phyloP scores from a whole-genome alignment of 2,888 invertebrate species.

The Perdita meconis region DNA sequence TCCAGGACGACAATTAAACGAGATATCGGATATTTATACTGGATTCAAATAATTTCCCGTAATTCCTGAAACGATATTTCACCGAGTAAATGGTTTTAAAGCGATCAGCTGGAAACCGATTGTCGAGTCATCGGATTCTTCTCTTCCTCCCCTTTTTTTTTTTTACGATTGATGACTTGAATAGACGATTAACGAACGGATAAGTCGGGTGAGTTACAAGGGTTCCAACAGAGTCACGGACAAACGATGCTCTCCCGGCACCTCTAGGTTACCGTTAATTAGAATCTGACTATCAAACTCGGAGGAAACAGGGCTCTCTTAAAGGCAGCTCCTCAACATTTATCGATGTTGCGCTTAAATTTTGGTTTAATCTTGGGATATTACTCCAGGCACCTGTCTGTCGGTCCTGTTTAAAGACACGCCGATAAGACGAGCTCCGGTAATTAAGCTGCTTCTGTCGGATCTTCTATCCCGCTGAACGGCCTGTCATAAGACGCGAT shows the following conservation, averaged over 20 bases:
- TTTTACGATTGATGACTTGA: background rate
- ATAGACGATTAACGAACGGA: background rate
- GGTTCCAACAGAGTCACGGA: background rate
- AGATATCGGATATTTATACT: slow-evolving; percentile 41
- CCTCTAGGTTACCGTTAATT: slow-evolving; percentile 30
- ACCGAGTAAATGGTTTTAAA: slow-evolving; percentile 7
- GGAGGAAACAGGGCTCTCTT: background rate
- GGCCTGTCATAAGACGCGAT: slow-evolving; percentile 37
- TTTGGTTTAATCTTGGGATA: slow-evolving; percentile 39
- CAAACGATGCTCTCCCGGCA: background rate
- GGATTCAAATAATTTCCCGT: slow-evolving; percentile 37
- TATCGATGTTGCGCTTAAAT: slow-evolving; percentile 29
- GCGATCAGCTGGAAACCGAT: background rate
- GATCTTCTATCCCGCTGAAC: slow-evolving; percentile 21
- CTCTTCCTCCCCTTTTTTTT: background rate
- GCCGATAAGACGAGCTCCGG: slow-evolving; percentile 31
- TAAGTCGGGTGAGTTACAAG: background rate
- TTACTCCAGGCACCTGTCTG: slow-evolving; percentile 35
- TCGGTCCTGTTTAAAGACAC: slow-evolving; percentile 32
- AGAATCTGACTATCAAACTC: slow-evolving; percentile 10
- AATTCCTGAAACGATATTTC: slow-evolving; percentile 19
- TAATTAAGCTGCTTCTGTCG: slow-evolving; percentile 43
- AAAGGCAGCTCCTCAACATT: slow-evolving; percentile 2
- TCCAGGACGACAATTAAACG: slow-evolving; percentile 25
- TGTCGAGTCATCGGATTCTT: background rate